Evolutionary conservation across 1,140 invertebrate species (phyloP), one percentile per base, ranked within the genome.

Genomic region (Cepaea nemoralis): DNA sequence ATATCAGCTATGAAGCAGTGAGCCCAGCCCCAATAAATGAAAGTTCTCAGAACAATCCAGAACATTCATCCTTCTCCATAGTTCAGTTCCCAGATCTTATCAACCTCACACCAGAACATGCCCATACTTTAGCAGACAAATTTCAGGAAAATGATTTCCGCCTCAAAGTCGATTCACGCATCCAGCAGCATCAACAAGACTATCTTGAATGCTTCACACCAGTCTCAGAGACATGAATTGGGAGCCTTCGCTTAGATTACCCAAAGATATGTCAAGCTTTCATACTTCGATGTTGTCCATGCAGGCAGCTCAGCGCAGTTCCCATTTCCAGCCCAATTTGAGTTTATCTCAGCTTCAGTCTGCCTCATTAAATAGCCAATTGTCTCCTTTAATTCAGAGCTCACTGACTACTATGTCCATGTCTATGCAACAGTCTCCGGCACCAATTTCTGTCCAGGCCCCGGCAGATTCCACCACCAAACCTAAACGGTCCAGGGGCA

Each of bases 391-490:
- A 35, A 63, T 70, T 73, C 39, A 84, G 70, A 69, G 27, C 55
- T 85, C 81, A 82, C 85, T 55, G 84, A 86, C 83, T 14, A 84
- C 84, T 50, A 79, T 82, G n/a, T 82, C 85, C 22, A 81, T 83
- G 33, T 83, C 85, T 22, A 48, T 71, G 78, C 69, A 83, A 83
- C 35, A 88, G 84, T 39, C 85, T 85, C 35, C 85, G 83, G 70
- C 86, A 24, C 79, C 86, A 77, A 83, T 84, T 37, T 77, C 87
- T 27, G 82, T 91, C 22, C 90, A 91, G 80, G 88, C 90, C 3
- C 83, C 87, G 40, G 86, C 90, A 22, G 90, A 91, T 78, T 90
- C 90, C 19, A 88, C 89, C n/a, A 88, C 89, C 24, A 89, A 89
- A 78, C 89, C 87, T 80, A 90, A 91, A 73, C 87, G 85, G 70